A percentile compares a stretch with the other conserved stretches of the same genome.
Evolutionary conservation across 2,888 invertebrate genomes (phyloP).

Genomic region (Epinotia demarniana): DNA sequence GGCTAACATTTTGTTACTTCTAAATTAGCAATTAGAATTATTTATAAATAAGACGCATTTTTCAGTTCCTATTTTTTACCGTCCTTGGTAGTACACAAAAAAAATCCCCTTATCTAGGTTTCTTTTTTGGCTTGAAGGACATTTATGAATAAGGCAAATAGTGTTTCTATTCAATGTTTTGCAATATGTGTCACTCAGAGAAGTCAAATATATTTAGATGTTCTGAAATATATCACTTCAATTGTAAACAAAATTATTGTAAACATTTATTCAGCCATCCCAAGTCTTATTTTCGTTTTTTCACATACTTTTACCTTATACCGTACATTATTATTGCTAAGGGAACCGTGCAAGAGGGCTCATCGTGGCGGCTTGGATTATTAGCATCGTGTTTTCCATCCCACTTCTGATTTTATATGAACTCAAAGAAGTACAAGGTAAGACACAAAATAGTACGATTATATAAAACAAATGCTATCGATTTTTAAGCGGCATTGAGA

Average conservation of each 20-base stretch:
- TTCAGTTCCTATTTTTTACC: no score
- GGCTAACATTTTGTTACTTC: no score
- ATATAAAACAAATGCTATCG: not conserved
- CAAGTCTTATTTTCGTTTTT: not conserved
- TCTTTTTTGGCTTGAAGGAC: no score
- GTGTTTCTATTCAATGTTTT: no score
- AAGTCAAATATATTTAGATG: not conserved
- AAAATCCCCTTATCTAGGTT: no score
- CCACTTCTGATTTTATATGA: conserved; percentile 93
- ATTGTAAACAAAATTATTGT: not conserved
- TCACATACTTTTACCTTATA: not conserved
- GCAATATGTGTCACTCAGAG: no score
- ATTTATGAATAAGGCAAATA: no score
- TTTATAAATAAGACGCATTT: no score
- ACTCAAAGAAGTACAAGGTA: conserved; percentile 91
- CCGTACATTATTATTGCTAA: conserved; percentile 72
- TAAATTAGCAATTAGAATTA: no score
- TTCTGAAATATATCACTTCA: not conserved
- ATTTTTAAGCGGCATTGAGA: no score
- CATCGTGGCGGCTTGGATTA: conserved; percentile 92
- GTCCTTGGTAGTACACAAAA: no score
- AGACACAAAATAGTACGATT: conserved; percentile 38
- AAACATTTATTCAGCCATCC: not conserved
- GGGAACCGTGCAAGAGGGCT: conserved; percentile 94
- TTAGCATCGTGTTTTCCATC: conserved; percentile 92